Evolutionary conservation across 2,113 vertebrate genomes (phyloP), one percentile per base, ranked within the genome.

Genomic region (Lagopus muta): DNA sequence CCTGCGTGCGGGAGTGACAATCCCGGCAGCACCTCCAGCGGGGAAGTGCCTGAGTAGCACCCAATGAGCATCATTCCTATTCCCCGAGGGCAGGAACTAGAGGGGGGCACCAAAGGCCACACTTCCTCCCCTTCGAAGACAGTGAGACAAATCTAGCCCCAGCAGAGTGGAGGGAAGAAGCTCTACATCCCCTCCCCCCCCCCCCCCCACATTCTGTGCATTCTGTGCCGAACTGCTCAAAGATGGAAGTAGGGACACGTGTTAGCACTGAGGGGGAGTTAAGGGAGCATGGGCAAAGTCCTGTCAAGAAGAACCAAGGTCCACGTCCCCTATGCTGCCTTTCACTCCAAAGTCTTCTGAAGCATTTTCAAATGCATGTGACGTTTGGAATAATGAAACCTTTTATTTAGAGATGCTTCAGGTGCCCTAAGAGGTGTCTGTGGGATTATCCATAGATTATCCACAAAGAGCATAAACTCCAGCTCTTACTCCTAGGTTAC

Each of bases 281-380:
- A 40, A 30, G 36, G 5, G n/a, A 50, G 27, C 24, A 60, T 19
- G 55, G 11, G 22, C 1, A 17, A 69, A 32, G 19, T 4, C 22
- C 9, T 2, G 15, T 13, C 43, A 27, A 42, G 15, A 60, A n/a
- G 17, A 57, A 18, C 11, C 47, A 38, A 70, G 17, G 10, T 42
- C 13, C 3, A 2, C 30, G 10, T 2, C 5, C 4, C 1, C 0
- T 24, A 28, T 1, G 1, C 21, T 27, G 27, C n/a, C 58, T 36
- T 58, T 43, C 8, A 3, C 36, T 58, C 64, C 28, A 3, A 10
- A 36, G 38, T 6, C 42, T 60, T 43, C 27, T 10, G 66, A 47
- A 69, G 3, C 7, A 45, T 11, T 45, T 80, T 57, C 80, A 50
- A 43, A 71, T 10, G 27, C 19, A 3, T 16, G 10, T 13, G 55